Base-by-base conservation (phyloP, 2,888 invertebrate genomes). In the Willowsia nigromaculata region DNA sequence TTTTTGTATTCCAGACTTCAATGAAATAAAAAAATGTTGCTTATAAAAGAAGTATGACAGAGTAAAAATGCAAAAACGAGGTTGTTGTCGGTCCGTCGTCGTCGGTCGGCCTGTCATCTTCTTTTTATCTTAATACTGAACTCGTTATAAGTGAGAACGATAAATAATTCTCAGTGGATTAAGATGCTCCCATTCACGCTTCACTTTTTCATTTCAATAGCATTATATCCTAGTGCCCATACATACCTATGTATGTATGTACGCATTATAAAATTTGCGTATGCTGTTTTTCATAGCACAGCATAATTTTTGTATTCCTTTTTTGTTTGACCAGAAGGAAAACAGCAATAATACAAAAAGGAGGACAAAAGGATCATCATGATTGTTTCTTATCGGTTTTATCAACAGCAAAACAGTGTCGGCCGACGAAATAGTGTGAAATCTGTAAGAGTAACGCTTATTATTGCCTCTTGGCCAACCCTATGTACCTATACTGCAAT, bases 161-260 rank as follows among this genome's bases (percentile, higher is more conserved):
- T 76, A 85, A 78, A 85, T 85, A 62, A 78, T 80, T 65, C 80
- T 65, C n/a, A 18, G 27, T 40, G 85, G 59, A 85, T 85, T 74
- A 76, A 85, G 85, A 85, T 85, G 85, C 85, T 76, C 85, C 76
- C 76, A 59, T 85, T 85, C 27, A 27, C 47, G 68, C 82, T 81
- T 78, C 78, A 9, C n/a, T 81, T 22, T 40, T 40, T 71, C 71
- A 71, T 40, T 71, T 40, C 9, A 27, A 40, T 71, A 71, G 22
- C 71, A 71, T 71, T 53, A 53, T 47, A 15, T 15, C 5, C 15
- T 13, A 47, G n/a, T n/a, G n/a, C n/a, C n/a, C n/a, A n/a, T n/a
- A n/a, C n/a, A n/a, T n/a, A n/a, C n/a, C n/a, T n/a, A n/a, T n/a
- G n/a, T n/a, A 47, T 13, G 25, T 71, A 71, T 71, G 7, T 18